phyloP scores from a whole-genome alignment of 2,113 vertebrate species.

The Polypterus bichir region DNA sequence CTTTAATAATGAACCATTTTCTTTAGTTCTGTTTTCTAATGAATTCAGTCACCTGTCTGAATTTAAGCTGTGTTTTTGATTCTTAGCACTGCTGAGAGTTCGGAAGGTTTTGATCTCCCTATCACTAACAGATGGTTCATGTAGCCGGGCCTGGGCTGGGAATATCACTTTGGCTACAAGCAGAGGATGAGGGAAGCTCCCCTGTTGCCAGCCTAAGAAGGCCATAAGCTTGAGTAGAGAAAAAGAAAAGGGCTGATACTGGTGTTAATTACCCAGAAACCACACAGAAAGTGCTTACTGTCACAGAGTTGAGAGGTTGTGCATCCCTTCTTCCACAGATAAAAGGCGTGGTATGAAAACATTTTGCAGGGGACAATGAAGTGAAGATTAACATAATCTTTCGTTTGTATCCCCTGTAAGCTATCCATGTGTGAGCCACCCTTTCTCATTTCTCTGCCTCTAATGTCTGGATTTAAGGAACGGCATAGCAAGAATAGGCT shows the following conservation, averaged over 20 bases:
- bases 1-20: not conserved
- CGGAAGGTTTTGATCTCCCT: constrained; percentile 77
- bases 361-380: constrained; percentile 94
- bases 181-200: constrained; percentile 81
- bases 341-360: constrained; percentile 99
- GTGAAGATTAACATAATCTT: constrained; percentile 99
- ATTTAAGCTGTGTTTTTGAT: constrained; percentile 63
- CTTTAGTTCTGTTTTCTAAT: constrained; percentile 24
- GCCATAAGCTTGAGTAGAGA: constrained; percentile 96
- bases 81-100: constrained; percentile 47
- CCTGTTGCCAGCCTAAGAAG: constrained; percentile 94
- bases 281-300: constrained; percentile 99
- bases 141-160: constrained; percentile 69
- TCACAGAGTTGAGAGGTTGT: constrained; percentile 96
- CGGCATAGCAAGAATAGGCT: constrained; percentile 75
- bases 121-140: constrained; percentile 89
- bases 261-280: constrained; percentile 99
- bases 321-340: constrained; percentile 96
- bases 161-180: constrained; percentile 68
- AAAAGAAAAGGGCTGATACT: constrained; percentile 93
- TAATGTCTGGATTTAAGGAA: constrained; percentile 78
- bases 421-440: constrained; percentile 80
- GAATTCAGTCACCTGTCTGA: constrained; percentile 61
- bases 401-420: constrained; percentile 93
- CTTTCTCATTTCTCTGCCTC: constrained; percentile 63